phyloP scores from a whole-genome alignment of 2,113 vertebrate species.

The Ceratotherium simum region DNA sequence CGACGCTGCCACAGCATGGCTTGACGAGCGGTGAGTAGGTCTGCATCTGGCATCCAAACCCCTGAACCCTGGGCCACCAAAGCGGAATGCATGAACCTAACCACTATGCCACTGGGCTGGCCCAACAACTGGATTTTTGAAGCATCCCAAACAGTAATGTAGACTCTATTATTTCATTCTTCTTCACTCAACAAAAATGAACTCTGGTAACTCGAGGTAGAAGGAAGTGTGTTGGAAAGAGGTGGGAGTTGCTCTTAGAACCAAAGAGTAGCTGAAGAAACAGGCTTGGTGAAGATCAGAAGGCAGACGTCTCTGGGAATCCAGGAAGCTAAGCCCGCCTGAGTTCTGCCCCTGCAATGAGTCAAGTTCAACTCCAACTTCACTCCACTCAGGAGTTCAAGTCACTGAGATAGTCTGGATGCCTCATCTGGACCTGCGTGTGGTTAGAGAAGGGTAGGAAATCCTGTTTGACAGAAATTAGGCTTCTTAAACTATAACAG shows the following conservation, averaged over 20 bases:
- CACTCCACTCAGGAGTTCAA: background rate
- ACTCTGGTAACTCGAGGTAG: background rate
- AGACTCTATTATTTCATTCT: background rate
- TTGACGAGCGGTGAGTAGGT: no score
- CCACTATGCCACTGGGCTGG: no score
- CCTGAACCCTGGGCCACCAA: no score
- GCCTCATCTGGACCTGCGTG: background rate
- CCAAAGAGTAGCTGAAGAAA: background rate
- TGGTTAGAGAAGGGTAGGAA: background rate
- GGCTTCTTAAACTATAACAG: background rate
- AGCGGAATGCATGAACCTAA: no score
- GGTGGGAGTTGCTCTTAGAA: background rate
- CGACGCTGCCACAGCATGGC: no score
- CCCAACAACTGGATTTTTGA: background rate
- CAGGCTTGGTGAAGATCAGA: background rate
- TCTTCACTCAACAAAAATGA: background rate
- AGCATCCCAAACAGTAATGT: no score
- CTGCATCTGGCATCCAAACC: no score
- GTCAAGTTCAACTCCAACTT: background rate
- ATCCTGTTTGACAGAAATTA: background rate
- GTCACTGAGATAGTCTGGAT: background rate
- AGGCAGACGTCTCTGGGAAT: background rate
- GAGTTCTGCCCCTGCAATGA: background rate
- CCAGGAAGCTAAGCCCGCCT: background rate
- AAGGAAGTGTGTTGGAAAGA: background rate